Evolutionary conservation across 1,140 invertebrate genomes (phyloP).

Genomic region (Sesamia nonagrioides): DNA sequence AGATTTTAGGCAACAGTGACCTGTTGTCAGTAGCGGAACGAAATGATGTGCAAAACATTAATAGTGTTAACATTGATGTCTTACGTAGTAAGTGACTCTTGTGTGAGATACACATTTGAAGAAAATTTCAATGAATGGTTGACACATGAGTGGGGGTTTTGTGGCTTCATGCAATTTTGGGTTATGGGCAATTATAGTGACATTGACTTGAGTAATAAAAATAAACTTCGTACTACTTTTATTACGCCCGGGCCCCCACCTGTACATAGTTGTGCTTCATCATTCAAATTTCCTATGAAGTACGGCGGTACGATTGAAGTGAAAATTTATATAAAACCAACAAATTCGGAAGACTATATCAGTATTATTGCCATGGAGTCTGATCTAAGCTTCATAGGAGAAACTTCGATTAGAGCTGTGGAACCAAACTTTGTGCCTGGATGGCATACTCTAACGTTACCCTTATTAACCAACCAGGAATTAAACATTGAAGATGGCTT

Average conservation of each 20-base stretch:
- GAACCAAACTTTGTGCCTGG: constrained; percentile 12
- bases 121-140: constrained; percentile 21
- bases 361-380: background rate
- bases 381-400: background rate
- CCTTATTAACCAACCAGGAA: too few relatives aligned
- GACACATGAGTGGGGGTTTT: background rate
- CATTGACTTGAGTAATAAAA: background rate
- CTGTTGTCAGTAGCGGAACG: too few relatives aligned
- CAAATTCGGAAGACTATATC: background rate
- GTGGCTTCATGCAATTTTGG: background rate
- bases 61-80: constrained; percentile 10
- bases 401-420: background rate
- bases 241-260: background rate
- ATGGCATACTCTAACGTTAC: constrained; percentile 29
- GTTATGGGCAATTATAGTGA: background rate
- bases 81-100: constrained; percentile 11
- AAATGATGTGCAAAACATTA: too few relatives aligned
- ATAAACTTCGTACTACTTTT: background rate
- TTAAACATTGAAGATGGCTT: too few relatives aligned
- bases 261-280: background rate
- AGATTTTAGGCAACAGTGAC: too few relatives aligned
- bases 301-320: background rate
- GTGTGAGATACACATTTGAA: constrained; percentile 32
- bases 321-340: background rate
- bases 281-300: background rate